phyloP scores from a whole-genome alignment of 2,113 vertebrate species.

The Engraulis encrasicolus region DNA sequence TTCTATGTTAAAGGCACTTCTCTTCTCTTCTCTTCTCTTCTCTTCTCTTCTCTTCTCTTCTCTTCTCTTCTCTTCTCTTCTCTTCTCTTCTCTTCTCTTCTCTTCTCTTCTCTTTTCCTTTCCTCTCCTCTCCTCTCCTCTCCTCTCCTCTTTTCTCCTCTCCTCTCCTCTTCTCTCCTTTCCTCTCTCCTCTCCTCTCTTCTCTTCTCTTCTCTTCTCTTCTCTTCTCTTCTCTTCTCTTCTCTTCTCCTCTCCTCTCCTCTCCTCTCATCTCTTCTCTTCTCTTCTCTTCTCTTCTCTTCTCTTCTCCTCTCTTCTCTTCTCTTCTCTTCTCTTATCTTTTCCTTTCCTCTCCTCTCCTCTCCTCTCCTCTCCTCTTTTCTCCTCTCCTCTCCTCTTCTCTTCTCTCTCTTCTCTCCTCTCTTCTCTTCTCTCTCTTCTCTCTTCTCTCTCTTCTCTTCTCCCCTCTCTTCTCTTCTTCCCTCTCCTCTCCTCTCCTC shows the following conservation, averaged over 20 bases:
- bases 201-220: background rate
- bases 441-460: slow-evolving; percentile 21
- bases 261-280: slow-evolving; percentile 23
- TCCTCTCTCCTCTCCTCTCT: background rate
- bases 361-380: slow-evolving; percentile 19
- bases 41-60: background rate
- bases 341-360: slow-evolving; percentile 16
- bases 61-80: background rate
- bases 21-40: background rate
- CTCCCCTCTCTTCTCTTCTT: background rate
- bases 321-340: slow-evolving; percentile 13
- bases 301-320: slow-evolving; percentile 19
- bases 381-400: no score
- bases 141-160: background rate
- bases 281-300: slow-evolving; percentile 16
- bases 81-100: background rate
- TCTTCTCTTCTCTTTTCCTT: slow-evolving; percentile 45
- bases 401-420: slow-evolving; percentile 19
- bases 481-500: slow-evolving; percentile 23
- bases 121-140: slow-evolving; percentile 41
- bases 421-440: slow-evolving; percentile 14
- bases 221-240: background rate
- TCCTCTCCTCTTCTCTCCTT: background rate
- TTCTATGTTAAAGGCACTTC: background rate
- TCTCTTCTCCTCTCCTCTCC: slow-evolving; percentile 2